phyloP scores from a whole-genome alignment of 2,113 vertebrate genomes.

The Odocoileus virginianus region DNA sequence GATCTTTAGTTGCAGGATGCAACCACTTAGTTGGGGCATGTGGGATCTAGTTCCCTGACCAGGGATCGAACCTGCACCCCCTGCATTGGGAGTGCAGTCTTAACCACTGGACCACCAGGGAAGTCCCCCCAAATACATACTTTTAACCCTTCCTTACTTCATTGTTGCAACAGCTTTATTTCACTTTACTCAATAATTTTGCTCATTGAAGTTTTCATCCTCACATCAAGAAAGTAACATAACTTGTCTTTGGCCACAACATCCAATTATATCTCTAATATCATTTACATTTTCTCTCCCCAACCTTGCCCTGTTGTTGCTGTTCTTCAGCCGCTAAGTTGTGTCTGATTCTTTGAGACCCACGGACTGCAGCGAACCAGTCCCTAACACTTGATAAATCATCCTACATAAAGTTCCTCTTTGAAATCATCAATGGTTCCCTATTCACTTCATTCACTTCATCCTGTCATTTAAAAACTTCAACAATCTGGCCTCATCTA shows the following conservation, averaged over 20 bases:
- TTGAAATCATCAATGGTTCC: not conserved
- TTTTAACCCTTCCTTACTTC: not conserved
- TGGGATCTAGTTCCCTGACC: not conserved
- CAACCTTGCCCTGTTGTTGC: not conserved
- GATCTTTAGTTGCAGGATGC: not conserved
- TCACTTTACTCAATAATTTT: not conserved
- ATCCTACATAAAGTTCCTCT: not conserved
- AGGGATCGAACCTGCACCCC: not conserved
- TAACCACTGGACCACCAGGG: not conserved
- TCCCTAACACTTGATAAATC: not conserved
- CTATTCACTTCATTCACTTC: not conserved
- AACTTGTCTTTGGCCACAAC: not conserved
- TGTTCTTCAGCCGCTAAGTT: not conserved
- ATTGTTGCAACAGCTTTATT: not conserved
- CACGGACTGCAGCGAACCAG: not conserved
- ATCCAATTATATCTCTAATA: not conserved
- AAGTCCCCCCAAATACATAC: not conserved
- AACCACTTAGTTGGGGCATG: not conserved
- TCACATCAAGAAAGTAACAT: not conserved
- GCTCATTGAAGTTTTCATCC: not conserved
- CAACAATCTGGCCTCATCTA: not conserved
- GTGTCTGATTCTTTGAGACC: not conserved
- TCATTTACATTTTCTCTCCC: not conserved
- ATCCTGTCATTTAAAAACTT: not conserved
- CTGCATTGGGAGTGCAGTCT: not conserved